Conservation (phyloP, 2,797 vertebrate species). For the Hypotaenidia philippensis region DNA sequence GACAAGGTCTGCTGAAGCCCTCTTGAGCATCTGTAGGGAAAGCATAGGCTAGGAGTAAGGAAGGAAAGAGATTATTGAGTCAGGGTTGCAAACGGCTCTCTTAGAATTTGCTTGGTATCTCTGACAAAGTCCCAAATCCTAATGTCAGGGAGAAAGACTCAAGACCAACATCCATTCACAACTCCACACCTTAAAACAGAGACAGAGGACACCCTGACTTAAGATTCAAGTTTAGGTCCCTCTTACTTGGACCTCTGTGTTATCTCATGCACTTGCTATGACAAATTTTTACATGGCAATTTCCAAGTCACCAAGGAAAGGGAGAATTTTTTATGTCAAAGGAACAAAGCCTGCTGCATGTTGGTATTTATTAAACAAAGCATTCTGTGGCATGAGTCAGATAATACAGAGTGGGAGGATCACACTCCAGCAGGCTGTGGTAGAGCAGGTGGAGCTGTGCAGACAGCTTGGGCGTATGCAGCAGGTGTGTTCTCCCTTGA, state of each 20-base stretch:
- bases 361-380: not conserved
- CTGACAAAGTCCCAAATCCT: not conserved
- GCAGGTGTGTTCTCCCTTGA: not conserved
- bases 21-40: not conserved
- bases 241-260: not conserved
- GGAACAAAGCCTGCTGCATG: not conserved
- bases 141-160: not conserved
- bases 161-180: conserved; percentile 19
- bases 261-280: not conserved
- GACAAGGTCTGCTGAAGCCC: not conserved
- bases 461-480: not conserved
- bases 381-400: conserved; percentile 25
- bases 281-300: conserved; percentile 30
- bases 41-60: not conserved
- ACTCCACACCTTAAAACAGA: not conserved
- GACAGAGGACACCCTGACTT: not conserved
- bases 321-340: conserved; percentile 1
- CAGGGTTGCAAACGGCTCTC: not conserved
- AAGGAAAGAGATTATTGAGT: not conserved
- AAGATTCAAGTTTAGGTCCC: conserved; percentile 39
- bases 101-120: not conserved
- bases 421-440: not conserved
- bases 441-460: not conserved
- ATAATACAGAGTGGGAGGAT: conserved; percentile 32
- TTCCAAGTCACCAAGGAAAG: conserved; percentile 2